Percentiles rank a stretch among this genome's conserved stretches.
Conservation (phyloP, 2,888 invertebrate species). For the Meloe dianella region DNA sequence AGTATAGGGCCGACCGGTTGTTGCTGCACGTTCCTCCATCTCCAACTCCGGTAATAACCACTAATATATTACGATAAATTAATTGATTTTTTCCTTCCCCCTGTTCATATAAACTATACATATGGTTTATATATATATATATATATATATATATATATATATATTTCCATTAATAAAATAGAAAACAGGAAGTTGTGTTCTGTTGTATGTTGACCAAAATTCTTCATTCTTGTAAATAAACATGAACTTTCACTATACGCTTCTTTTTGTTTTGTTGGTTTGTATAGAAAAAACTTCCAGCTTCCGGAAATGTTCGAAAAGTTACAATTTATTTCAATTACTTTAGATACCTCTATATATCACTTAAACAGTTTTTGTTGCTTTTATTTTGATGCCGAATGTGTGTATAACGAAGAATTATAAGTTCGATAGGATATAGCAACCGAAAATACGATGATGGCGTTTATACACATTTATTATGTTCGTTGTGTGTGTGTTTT, state of each 20-base stretch:
- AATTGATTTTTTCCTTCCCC: slow-evolving; percentile 35
- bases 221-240: slow-evolving; percentile 35
- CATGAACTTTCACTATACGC: slow-evolving; percentile 35
- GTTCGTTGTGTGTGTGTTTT: no score
- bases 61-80: slow-evolving; percentile 29
- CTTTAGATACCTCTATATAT: slow-evolving; percentile 38
- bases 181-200: not conserved
- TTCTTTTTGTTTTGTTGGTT: no score
- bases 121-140: no score
- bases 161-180: no score
- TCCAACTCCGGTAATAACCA: slow-evolving; percentile 21
- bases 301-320: slow-evolving; percentile 35
- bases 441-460: not conserved
- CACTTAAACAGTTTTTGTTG: slow-evolving; percentile 40
- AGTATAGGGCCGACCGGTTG: slow-evolving; percentile 27
- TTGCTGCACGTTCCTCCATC: slow-evolving; percentile 20
- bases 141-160: no score
- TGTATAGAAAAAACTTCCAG: slow-evolving; percentile 31
- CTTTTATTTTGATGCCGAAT: slow-evolving; percentile 38
- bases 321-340: slow-evolving; percentile 43
- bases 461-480: not conserved
- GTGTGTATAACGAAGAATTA: slow-evolving; percentile 41
- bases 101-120: no score
- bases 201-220: slow-evolving; percentile 13
- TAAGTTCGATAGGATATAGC: slow-evolving; percentile 17